These are phyloP conservation scores for Crocallis elinguaria DNA, from an alignment of 2,888 invertebrate species.

Conservation along the genomic window DNA sequence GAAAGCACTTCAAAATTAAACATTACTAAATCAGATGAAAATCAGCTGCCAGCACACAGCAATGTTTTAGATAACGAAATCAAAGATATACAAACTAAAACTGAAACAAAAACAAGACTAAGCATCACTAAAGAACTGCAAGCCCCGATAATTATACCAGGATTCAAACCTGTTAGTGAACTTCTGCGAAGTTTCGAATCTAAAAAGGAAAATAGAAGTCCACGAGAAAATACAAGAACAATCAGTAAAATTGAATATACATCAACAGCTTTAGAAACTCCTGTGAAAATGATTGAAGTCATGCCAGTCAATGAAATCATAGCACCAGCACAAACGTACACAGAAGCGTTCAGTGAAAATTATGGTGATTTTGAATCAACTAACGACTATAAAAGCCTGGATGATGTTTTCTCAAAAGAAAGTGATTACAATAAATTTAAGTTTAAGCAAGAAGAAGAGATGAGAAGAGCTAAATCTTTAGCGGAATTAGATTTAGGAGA, in stretches of 20 bases:
- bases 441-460: constrained; percentile 27
- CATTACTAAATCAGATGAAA: too few relatives aligned
- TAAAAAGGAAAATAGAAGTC: neutral
- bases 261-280: neutral
- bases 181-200: constrained; percentile 18
- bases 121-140: constrained; percentile 17
- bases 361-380: constrained; percentile 13
- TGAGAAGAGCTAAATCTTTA: constrained; percentile 49
- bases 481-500: constrained; percentile 65
- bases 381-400: constrained; percentile 24
- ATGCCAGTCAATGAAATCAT: neutral
- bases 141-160: constrained; percentile 15
- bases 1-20: too few relatives aligned
- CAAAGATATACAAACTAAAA: neutral
- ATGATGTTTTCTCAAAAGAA: constrained; percentile 20
- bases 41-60: too few relatives aligned
- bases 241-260: constrained; percentile 4
- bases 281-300: neutral
- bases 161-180: constrained; percentile 18
- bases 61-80: too few relatives aligned
- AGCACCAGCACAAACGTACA: neutral
- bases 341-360: constrained; percentile 11
- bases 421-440: constrained; percentile 20
- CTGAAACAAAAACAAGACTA: constrained; percentile 5
- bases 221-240: neutral